Base-by-base conservation (phyloP, 2,113 vertebrate species). In the Diadophis punctatus region DNA sequence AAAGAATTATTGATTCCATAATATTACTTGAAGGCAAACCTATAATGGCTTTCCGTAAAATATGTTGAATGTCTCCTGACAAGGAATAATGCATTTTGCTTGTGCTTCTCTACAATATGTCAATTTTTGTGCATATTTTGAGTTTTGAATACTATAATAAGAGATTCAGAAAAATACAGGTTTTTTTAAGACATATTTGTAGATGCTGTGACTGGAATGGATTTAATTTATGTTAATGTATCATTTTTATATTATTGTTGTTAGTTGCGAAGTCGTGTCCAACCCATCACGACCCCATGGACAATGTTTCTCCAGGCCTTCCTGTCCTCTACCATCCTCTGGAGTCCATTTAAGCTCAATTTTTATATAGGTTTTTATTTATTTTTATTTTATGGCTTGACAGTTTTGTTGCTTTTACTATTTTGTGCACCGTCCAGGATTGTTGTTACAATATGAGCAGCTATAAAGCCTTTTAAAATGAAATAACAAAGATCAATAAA, bases 201-300 rank as follows among this genome's bases (percentile, higher is more conserved):
- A 91, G 84, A 96, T 23, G 52, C 68, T 94, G 74, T 94, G 92
- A 90, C 1, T 90, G n/a, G 87, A 93, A 90, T 92, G 94, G 84
- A 12, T 94, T 87, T 87, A 90, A 63, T 16, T 96, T 85, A 90
- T 51, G 51, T 60, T 20, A 91, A 52, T 86, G 94, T 63, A 51
- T 80, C 20, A 22, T 80, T 22, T 80, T 39, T 39, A 80, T 63
- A 63, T 48, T 48, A 3, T 48, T 48, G 48, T 48, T 48, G 48
- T 48, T 48, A 48, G 48, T 48, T 48, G 48, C 7, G 48, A 48
- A 48, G 48, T 48, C 48, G 48, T 48, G 48, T 48, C 48, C 48
- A 3, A 48, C 48, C 48, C 48, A 48, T 48, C 48, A 48, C 7
- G 48, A 48, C 48, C 48, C 48, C 48, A 48, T 48, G 48, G 48